phyloP scores from a whole-genome alignment of 2,888 invertebrate species.

The Labia minor region DNA sequence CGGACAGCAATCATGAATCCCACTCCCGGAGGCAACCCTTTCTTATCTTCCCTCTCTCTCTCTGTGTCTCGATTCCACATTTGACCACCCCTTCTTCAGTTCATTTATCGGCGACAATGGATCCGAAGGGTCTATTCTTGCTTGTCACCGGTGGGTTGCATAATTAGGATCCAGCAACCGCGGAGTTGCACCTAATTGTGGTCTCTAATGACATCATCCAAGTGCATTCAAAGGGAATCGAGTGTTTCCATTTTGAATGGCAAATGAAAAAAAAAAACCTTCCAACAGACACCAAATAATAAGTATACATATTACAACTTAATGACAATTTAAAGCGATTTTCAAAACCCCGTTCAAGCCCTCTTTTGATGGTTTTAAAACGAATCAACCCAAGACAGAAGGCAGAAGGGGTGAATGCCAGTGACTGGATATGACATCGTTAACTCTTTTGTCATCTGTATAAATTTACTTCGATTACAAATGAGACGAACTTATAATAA shows the following conservation, averaged over 20 bases:
- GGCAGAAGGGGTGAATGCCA: too few relatives aligned
- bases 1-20: too few relatives aligned
- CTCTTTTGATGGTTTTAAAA: too few relatives aligned
- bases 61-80: background rate
- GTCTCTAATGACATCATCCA: slow-evolving; percentile 1
- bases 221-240: background rate
- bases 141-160: slow-evolving; percentile 1
- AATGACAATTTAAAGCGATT: slow-evolving; percentile 4
- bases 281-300: background rate
- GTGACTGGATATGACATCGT: too few relatives aligned
- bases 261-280: background rate
- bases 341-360: background rate
- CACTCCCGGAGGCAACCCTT: too few relatives aligned
- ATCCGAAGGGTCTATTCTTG: background rate
- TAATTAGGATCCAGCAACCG: background rate
- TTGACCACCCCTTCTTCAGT: background rate
- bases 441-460: too few relatives aligned
- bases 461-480: too few relatives aligned
- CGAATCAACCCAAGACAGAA: too few relatives aligned
- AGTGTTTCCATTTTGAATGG: background rate
- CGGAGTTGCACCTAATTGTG: slow-evolving; percentile 4
- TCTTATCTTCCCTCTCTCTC: background rate
- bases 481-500: too few relatives aligned
- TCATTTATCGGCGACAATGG: background rate
- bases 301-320: background rate